A percentile compares a stretch with the other conserved stretches of the same genome.
Conservation (phyloP, 2,888 invertebrate species). For the Entomobrya multifasciata region DNA sequence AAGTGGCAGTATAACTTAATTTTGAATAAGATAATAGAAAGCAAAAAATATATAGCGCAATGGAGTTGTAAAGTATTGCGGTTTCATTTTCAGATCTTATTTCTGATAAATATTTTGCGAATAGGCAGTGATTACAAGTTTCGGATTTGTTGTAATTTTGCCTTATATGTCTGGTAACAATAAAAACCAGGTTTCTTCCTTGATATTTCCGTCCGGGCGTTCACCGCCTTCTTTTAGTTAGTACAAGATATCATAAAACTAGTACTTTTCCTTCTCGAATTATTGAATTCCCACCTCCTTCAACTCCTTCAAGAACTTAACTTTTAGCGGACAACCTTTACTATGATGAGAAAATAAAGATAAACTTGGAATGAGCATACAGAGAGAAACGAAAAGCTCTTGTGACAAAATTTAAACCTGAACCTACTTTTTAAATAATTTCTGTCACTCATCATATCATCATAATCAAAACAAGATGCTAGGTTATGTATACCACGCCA, state of each 20-base stretch:
- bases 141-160: no score
- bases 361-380: not conserved
- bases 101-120: not conserved
- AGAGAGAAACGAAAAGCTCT: not conserved
- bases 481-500: not conserved
- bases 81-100: slow-evolving; percentile 52
- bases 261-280: not conserved
- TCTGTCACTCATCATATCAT: slow-evolving; percentile 23
- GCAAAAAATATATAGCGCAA: slow-evolving; percentile 7
- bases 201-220: not conserved
- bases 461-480: no score
- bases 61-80: slow-evolving; percentile 26
- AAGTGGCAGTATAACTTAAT: no score
- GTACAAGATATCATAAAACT: slow-evolving; percentile 5
- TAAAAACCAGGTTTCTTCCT: not conserved
- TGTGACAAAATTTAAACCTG: slow-evolving; percentile 13
- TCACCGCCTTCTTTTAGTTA: slow-evolving; percentile 13
- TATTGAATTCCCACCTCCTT: no score
- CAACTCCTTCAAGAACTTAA: slow-evolving; percentile 1
- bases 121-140: not conserved
- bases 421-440: slow-evolving; percentile 10
- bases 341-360: no score
- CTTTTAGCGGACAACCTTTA: slow-evolving; percentile 22
- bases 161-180: no score
- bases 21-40: slow-evolving; percentile 5